These are phyloP conservation scores for Pseudochirops corinnae DNA, from an alignment of 2,797 vertebrate genomes.

Conservation along the genomic window DNA sequence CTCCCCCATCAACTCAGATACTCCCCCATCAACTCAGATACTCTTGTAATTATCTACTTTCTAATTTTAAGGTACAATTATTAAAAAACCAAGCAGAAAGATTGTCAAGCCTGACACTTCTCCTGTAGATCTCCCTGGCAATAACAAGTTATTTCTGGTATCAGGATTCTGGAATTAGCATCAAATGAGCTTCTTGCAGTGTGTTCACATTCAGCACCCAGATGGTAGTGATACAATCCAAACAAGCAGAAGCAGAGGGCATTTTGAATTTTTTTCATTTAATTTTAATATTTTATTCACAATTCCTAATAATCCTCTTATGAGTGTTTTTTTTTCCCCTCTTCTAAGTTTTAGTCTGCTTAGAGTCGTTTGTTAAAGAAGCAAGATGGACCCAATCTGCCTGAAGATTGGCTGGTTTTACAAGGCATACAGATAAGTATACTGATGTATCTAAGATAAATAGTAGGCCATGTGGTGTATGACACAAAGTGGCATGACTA, in stretches of 20 bases:
- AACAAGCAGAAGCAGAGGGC: slow-evolving; percentile 38
- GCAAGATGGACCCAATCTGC: slow-evolving; percentile 4
- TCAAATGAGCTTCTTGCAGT: background rate
- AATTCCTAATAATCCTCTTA: background rate
- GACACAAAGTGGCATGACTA: background rate
- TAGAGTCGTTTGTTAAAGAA: background rate
- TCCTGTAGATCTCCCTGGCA: slow-evolving; percentile 50
- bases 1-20: background rate
- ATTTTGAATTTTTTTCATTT: slow-evolving; percentile 4
- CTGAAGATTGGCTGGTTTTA: background rate
- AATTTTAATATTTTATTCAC: slow-evolving; percentile 4
- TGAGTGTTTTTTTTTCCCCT: background rate
- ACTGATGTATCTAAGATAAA: slow-evolving; percentile 3
- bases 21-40: background rate
- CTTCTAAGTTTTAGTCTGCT: background rate
- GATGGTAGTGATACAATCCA: slow-evolving; percentile 55
- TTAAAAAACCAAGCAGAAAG: slow-evolving; percentile 63
- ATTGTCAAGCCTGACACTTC: slow-evolving; percentile 69
- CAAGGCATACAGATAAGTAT: background rate
- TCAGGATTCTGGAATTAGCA: slow-evolving; percentile 49
- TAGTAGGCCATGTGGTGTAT: background rate
- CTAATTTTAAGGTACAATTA: slow-evolving; percentile 63
- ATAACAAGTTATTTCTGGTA: slow-evolving; percentile 67
- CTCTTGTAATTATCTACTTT: slow-evolving; percentile 39
- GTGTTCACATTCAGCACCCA: slow-evolving; percentile 22